Base-by-base conservation (phyloP, 2,888 invertebrate species). In the Dinocampus coccinellae region DNA sequence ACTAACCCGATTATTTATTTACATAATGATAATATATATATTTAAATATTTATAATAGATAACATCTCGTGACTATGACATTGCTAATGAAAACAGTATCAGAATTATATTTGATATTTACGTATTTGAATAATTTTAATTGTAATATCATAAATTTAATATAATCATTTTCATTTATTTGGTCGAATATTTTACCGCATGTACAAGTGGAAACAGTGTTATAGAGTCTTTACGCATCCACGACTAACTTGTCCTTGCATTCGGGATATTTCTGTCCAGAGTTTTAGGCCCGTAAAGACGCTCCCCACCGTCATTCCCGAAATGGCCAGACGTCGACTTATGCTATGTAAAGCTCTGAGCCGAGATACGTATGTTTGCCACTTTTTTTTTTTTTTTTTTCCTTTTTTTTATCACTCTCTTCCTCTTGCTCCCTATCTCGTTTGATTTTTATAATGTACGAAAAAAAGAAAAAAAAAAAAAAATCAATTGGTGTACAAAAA, bases 211-310 rank as follows among this genome's bases (percentile, higher is more conserved):
- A 29, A 60, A 22, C 26, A 10, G 11, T 42, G 34, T 47, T 58
- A 22, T 36, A 10, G 11, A 57, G 34, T 47, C 33, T 68, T 68
- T 70, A 36, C 65, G 68, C 60, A 67, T 72, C 58, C 39, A 47
- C 72, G 34, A 66, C 73, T 69, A 55, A 65, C 69, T 69, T 77
- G 85, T 84, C 85, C 85, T 85, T 85, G 85, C 81, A 81, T 83
- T 84, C 83, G 82, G 83, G 85, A 83, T 86, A 85, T 86, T 86
- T 86, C 80, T 78, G 85, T 85, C 84, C 81, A 80, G 81, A 83
- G 83, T 85, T 84, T 85, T 84, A 84, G n/a, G 84, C 81, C 82
- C 78, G 82, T 83, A 81, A 84, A 85, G 82, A 80, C 83, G 79
- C 78, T 78, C 78, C 78, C 79, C 83, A 62, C 63, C 69, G 77